Evolutionary conservation across 2,888 invertebrate species (phyloP), one percentile per base, ranked within the genome.

Genomic region (Enoplolaimus lenunculus): DNA sequence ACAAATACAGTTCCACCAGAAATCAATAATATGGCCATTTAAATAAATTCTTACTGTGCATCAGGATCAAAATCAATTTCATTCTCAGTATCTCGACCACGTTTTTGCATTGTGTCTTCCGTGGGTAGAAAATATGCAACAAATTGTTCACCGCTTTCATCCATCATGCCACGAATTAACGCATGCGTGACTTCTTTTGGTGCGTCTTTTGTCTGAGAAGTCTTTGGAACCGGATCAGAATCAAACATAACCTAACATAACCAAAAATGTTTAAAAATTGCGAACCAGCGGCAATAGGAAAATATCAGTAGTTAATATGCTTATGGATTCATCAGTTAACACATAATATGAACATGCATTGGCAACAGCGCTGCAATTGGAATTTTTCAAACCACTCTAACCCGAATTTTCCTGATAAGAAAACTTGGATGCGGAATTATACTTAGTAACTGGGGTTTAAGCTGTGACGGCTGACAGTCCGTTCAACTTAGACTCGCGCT

Each of bases 91-190:
- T 97, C 95, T 60, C 88, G 85, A 71, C 90, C 87, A 34, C 95
- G 86, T 83, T 97, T 95, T 75, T 87, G 87, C 75, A 95, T 84
- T 0, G 97, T 97, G 13, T 90, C 90, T 59, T 92, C 91, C 0
- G 92, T 90, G 0, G 98, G 98, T 74, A 97, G 83, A 84, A 98
- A 99, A 83, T 98, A 97, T 0, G 95, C 97, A 0, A 98, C 97
- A 83, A 97, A 98, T 82, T 97, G 95, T 82, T 97, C 94, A 30
- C 97, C 95, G 78, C 91, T 93, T 83, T 94, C 93, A 80, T 98
- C 97, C 89, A 94, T 93, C 81, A 98, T 95, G 88, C 97, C 98
- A 81, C 93, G 87, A 83, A 97, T 95, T 93, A 97, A 94, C 77
- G 95, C 97, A 82, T 97, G 94, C 34, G 93, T 93, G 94, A 97